A percentile compares a stretch with the other conserved stretches of the same genome.
Conservation (phyloP, 35 echinoderm and acorn worm species). For the Ptychodera flava region DNA sequence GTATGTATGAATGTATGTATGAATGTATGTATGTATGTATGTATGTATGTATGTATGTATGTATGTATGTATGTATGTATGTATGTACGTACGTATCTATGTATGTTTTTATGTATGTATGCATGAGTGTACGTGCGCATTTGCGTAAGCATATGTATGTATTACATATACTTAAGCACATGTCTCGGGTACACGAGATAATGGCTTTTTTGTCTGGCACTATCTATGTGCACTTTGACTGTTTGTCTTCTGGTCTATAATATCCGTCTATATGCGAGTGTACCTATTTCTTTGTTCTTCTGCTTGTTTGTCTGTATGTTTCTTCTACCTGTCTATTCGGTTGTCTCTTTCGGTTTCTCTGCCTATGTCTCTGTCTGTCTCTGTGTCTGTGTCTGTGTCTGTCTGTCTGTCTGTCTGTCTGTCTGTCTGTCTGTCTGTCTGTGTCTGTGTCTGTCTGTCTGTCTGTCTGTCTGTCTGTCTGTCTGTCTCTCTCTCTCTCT, state of each 20-base stretch:
- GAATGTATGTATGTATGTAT: neutral
- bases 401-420: neutral
- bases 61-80: neutral
- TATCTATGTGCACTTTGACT: no score
- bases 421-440: neutral
- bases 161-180: no score
- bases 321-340: no score
- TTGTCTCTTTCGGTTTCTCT: no score
- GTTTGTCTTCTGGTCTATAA: no score
- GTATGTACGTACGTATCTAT: neutral
- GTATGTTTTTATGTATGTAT: neutral
- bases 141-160: neutral
- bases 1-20: neutral
- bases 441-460: neutral
- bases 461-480: neutral
- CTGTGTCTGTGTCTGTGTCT: neutral
- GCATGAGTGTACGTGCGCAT: neutral
- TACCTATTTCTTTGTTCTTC: no score
- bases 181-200: no score
- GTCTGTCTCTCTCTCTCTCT: no score
- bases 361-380: no score
- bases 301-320: no score
- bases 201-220: no score
- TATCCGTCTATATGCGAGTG: no score
- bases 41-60: neutral